phyloP scores from a whole-genome alignment of 2,113 vertebrate species.

The Felis chaus region DNA sequence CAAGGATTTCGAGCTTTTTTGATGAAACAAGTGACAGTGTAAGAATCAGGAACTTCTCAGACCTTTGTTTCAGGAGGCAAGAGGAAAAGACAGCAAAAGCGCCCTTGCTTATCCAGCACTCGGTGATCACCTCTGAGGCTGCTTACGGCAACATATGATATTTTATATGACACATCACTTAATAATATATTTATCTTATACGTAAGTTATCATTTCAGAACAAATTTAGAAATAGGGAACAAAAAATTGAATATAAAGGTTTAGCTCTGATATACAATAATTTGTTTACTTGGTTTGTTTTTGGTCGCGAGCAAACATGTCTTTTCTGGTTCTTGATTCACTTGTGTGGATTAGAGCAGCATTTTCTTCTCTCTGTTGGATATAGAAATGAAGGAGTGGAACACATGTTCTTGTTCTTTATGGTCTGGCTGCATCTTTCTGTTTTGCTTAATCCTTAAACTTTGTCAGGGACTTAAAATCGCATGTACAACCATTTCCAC shows the following conservation, averaged over 20 bases:
- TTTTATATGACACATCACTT: neutral
- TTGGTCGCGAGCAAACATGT: neutral
- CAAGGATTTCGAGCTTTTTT: neutral
- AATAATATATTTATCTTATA: neutral
- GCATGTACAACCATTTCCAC: neutral
- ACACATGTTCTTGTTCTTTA: neutral
- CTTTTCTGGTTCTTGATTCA: neutral
- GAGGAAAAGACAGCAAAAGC: neutral
- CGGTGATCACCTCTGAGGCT: neutral
- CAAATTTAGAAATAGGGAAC: neutral
- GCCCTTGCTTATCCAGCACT: neutral
- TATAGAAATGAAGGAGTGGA: neutral
- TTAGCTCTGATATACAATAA: neutral
- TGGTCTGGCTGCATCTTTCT: neutral
- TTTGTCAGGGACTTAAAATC: constrained; percentile 13
- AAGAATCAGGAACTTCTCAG: constrained; percentile 8
- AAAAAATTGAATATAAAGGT: neutral
- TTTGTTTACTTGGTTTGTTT: neutral
- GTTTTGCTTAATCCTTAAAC: neutral
- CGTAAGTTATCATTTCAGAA: neutral
- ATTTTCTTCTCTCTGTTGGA: neutral
- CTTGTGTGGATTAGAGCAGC: rapidly evolving
- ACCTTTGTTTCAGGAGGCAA: neutral
- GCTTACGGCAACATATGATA: neutral
- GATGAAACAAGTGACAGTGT: neutral